Conservation (phyloP, 2,113 vertebrate species). For the Vombatus ursinus region DNA sequence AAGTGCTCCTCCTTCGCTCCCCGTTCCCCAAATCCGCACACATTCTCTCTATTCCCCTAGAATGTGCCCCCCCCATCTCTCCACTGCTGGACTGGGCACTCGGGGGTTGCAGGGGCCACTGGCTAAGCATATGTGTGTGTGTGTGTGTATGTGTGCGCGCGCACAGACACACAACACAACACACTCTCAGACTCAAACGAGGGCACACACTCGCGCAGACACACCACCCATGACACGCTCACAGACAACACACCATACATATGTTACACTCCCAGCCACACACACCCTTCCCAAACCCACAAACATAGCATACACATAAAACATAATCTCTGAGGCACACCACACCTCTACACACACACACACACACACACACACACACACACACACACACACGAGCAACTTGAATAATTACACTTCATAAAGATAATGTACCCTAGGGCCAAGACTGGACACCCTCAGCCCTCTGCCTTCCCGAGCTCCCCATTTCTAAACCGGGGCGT, state of each 20-base stretch:
- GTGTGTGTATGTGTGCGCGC: background rate
- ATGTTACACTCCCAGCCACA: background rate
- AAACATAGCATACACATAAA: background rate
- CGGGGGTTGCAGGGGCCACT: background rate
- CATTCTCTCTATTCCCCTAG: background rate
- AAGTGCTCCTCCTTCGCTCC: background rate
- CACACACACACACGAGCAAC: background rate
- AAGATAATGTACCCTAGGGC: background rate
- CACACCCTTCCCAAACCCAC: background rate
- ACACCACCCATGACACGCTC: background rate
- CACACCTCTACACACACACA: background rate
- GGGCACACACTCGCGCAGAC: background rate
- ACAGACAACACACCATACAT: background rate
- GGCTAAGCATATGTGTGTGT: background rate
- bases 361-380: background rate
- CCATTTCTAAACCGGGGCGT: background rate
- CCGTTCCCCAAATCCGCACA: slow-evolving; percentile 32
- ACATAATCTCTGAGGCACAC: background rate
- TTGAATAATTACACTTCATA: background rate
- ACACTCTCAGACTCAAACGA: background rate
- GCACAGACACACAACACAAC: background rate
- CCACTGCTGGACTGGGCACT: background rate
- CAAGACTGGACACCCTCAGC: background rate
- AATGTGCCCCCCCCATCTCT: background rate
- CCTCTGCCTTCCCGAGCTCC: background rate